phyloP scores from a whole-genome alignment of 2,113 vertebrate genomes.

The Mionectes macconnelli region DNA sequence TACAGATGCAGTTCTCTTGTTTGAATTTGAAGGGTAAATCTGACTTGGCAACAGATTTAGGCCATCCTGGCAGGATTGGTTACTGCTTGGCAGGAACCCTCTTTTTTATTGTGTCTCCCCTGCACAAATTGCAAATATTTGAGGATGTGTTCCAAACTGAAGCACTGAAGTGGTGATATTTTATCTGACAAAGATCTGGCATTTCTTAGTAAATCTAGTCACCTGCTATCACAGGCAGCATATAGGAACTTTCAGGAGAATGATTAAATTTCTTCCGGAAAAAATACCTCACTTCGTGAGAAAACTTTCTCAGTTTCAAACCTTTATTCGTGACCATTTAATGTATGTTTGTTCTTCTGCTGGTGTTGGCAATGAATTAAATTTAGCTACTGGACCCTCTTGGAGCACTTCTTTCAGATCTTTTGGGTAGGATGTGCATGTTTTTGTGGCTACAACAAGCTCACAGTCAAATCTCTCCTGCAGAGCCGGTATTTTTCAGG shows the following conservation, averaged over 20 bases:
- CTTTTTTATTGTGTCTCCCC: slow-evolving; percentile 14
- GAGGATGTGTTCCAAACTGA: slow-evolving; percentile 15
- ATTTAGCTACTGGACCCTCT: background rate
- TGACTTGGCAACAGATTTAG: slow-evolving; percentile 43
- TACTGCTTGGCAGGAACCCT: slow-evolving; percentile 34
- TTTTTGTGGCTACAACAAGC: background rate
- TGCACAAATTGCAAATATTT: slow-evolving; percentile 47
- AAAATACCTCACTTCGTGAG: background rate
- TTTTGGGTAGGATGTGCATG: background rate
- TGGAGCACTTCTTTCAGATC: background rate
- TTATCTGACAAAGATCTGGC: slow-evolving; percentile 2
- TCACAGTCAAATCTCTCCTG: background rate
- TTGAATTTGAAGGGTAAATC: slow-evolving; percentile 48
- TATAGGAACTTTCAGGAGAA: background rate
- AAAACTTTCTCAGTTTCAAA: background rate
- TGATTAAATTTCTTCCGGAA: background rate
- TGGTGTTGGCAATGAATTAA: background rate
- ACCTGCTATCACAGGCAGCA: background rate
- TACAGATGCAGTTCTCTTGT: background rate
- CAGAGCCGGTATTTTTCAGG: background rate
- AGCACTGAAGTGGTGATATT: slow-evolving; percentile 13
- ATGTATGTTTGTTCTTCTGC: background rate
- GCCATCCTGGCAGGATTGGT: slow-evolving; percentile 8
- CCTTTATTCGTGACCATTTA: background rate
- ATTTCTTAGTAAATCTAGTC: background rate